Base-by-base conservation (phyloP, 53 echinoderm and acorn worm species). In the Actinopyga echinites region DNA sequence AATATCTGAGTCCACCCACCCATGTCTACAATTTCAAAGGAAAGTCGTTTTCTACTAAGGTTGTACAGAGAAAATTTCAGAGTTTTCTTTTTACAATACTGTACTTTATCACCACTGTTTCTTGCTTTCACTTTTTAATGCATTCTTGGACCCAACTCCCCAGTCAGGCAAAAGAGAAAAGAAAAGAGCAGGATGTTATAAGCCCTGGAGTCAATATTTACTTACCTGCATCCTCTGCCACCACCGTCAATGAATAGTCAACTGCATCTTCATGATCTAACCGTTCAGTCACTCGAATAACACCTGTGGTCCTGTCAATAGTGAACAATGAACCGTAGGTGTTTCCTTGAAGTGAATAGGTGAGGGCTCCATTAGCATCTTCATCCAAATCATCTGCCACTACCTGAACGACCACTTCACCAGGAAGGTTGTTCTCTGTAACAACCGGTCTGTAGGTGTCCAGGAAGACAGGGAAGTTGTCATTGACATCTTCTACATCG, bases 181-280 rank as follows among this genome's bases (percentile, higher is more conserved):
- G n/a, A n/a, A 49, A 49, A 49, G 49, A 49, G 49, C 13, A 49
- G 49, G 49, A 49, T 49, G 49, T 49, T 17, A 15, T 49, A 49
- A 49, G 49, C 49, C 17, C 15, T 49, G 49, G 1, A 15, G 49
- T 49, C 13, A 49, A 49, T 49, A 49, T 49, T 62, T 28, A 25
- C 85, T 89, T 52, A 95, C 95, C 95, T 90, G 91, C 87, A 91
- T 95, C 95, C 71, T 91, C 81, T n/a, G 95, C 95, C 6, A 89
- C 83, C 74, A 95, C 77, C 8, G 71, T 83, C 56, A 95, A 85
- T 6, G 86, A 61, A 56, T 82, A 95, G 22, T 68, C 79, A 11
- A 36, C 65, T 24, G 30, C 57, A 25, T 45, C 81, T 61, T 95
- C 95, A 28, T 89, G 89, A 79, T 95, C 91, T 65, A 95, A 64